Base-by-base conservation (phyloP, 1,140 invertebrate genomes). In the Zaprionus camerounensis region DNA sequence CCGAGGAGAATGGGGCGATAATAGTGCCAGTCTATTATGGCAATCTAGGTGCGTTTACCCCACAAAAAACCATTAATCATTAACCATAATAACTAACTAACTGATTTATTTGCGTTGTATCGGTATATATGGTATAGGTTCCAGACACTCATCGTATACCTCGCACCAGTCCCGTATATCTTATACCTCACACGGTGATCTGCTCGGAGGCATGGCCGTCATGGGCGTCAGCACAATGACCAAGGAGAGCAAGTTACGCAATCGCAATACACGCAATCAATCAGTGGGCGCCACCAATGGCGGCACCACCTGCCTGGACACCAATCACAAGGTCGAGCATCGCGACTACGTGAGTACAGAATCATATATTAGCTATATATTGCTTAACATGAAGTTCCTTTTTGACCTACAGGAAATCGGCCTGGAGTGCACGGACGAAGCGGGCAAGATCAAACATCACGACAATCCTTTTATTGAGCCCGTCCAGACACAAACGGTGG, bases 1-100 rank as follows among this genome's bases (percentile, higher is more conserved):
- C 98, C 61, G 98, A 99, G 94, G 98, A 99, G 93, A 98, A 98
- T 93, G 97, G 98, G 80, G 97, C 97, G 79, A 98, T 98, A 93
- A 97, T 98, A 81, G 96, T 98, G 75, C 97, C 97, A 7, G 96
- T 97, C 81, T 97, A 97, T 93, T 97, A 97, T 92, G 94, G 96
- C 73, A 97, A 96, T 93, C 94, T 97, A 93, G 96, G 95, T 94
- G 87, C 66, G 69, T 55, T 15, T 5, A 6, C 7, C 2, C 5
- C 6, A 31, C 2, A 7, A 17, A 7, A 2, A 31, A 31, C 2
- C 9, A 15, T 9, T 20, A 20, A 20, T 20, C n/a, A 15, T 56
- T 56, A 24, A 36, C 0, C 6, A 7, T 28, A 31, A 7, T 31
- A 31, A 31, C 28, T 7, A 31, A 31, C 28, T 31, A 26, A 26